A percentile compares a stretch with the other conserved stretches of the same genome.
These are phyloP conservation scores for Brachionus rubens DNA, from an alignment of 1,140 invertebrate species.

Conservation along the genomic window DNA sequence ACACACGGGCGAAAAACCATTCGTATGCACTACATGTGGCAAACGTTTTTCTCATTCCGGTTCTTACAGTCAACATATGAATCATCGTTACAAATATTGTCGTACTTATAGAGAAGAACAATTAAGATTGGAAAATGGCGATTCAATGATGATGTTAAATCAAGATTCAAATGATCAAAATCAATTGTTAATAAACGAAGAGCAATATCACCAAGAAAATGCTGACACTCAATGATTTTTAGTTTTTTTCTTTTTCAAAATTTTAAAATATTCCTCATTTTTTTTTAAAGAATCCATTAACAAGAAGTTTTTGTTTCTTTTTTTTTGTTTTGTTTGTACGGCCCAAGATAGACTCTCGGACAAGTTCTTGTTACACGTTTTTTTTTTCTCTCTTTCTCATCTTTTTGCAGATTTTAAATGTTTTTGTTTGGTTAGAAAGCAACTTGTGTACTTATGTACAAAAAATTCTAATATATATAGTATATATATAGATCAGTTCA, in stretches of 20 bases:
- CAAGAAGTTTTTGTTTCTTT: constrained; percentile 28
- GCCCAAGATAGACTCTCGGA: not conserved
- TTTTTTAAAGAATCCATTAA: not conserved
- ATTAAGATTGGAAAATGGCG: not conserved
- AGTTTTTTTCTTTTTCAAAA: too few relatives aligned
- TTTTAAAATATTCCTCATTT: not conserved
- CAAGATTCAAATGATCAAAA: not conserved
- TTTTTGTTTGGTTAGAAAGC: too few relatives aligned
- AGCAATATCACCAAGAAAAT: not conserved
- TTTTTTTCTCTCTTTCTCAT: not conserved
- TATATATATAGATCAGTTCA: too few relatives aligned
- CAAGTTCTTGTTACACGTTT: not conserved
- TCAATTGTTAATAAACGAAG: not conserved
- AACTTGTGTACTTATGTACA: too few relatives aligned
- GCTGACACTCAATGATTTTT: too few relatives aligned
- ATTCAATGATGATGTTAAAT: not conserved
- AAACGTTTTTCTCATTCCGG: constrained; percentile 97
- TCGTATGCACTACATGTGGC: constrained; percentile 95
- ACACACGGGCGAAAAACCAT: constrained; percentile 97
- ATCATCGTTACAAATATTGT: constrained; percentile 76
- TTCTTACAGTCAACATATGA: constrained; percentile 99
- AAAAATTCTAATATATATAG: too few relatives aligned
- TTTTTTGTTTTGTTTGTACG: not conserved
- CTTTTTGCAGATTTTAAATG: too few relatives aligned
- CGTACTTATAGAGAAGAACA: constrained; percentile 50